A percentile compares a stretch with the other conserved stretches of the same genome.
Evolutionary conservation across 2,888 invertebrate genomes (phyloP).

Genomic region (Drosophila paramelanica): DNA sequence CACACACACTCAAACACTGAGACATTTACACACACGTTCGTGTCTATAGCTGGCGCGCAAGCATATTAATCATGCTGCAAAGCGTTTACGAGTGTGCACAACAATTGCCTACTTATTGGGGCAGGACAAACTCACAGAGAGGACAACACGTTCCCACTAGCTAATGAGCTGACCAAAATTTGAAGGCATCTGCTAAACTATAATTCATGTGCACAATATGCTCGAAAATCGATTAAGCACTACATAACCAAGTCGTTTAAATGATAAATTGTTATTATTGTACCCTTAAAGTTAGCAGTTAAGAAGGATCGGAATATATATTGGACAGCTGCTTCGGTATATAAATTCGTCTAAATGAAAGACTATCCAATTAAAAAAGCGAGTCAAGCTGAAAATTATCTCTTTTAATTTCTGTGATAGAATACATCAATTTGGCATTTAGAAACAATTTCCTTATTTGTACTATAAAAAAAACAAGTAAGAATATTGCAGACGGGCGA

Average conservation of each 20-base stretch:
- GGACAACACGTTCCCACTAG: slow-evolving; percentile 23
- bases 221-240: slow-evolving; percentile 30
- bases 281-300: neutral
- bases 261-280: slow-evolving; percentile 19
- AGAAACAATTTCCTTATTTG: no score
- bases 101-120: slow-evolving; percentile 60
- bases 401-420: no score
- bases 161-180: slow-evolving; percentile 41
- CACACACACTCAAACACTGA: neutral
- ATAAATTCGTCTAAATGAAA: neutral
- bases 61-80: slow-evolving; percentile 71
- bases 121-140: slow-evolving; percentile 6
- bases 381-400: no score
- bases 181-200: neutral
- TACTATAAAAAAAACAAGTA: no score
- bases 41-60: slow-evolving; percentile 4
- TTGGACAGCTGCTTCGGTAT: neutral
- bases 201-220: slow-evolving; percentile 13
- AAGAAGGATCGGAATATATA: neutral
- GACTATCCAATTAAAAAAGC: neutral
- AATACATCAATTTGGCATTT: no score
- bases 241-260: slow-evolving; percentile 12
- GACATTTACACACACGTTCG: neutral
- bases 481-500: no score
- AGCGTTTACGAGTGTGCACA: slow-evolving; percentile 50